These are phyloP conservation scores for Leptinotarsa texana DNA, from an alignment of 1,140 invertebrate species.

Conservation along the genomic window DNA sequence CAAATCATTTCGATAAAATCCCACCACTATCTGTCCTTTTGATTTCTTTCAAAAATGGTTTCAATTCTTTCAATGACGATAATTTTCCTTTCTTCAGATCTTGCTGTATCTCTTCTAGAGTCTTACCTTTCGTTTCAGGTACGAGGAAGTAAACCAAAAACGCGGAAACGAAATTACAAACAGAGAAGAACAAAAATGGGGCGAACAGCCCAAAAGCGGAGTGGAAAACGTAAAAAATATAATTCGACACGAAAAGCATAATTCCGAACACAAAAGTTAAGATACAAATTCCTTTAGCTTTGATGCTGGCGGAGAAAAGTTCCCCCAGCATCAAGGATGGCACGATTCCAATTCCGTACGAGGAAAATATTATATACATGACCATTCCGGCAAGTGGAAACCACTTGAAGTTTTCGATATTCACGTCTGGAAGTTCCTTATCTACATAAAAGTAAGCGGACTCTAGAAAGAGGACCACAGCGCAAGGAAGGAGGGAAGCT, in stretches of 20 bases:
- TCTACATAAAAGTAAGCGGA: conserved; percentile 66
- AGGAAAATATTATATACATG: conserved; percentile 38
- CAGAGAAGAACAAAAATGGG: conserved; percentile 76
- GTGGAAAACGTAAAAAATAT: conserved; percentile 51
- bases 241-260: conserved; percentile 51
- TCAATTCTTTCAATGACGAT: background rate
- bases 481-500: conserved; percentile 62
- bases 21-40: background rate
- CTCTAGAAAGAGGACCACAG: conserved; percentile 59
- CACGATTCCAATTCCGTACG: conserved; percentile 43
- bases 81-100: conserved; percentile 13
- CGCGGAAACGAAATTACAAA: conserved; percentile 23
- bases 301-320: conserved; percentile 49
- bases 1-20: background rate
- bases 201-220: conserved; percentile 67
- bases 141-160: conserved; percentile 22
- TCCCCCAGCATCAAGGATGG: conserved; percentile 47
- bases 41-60: background rate
- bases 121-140: conserved; percentile 38
- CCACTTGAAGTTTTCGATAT: conserved; percentile 45
- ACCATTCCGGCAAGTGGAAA: conserved; percentile 46
- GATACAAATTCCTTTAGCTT: conserved; percentile 44
- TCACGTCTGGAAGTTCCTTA: conserved; percentile 39
- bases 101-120: conserved; percentile 38
- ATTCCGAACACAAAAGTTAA: conserved; percentile 40